Base-by-base conservation (phyloP, 35 echinoderm and acorn worm species). In the Diadema setosum region DNA sequence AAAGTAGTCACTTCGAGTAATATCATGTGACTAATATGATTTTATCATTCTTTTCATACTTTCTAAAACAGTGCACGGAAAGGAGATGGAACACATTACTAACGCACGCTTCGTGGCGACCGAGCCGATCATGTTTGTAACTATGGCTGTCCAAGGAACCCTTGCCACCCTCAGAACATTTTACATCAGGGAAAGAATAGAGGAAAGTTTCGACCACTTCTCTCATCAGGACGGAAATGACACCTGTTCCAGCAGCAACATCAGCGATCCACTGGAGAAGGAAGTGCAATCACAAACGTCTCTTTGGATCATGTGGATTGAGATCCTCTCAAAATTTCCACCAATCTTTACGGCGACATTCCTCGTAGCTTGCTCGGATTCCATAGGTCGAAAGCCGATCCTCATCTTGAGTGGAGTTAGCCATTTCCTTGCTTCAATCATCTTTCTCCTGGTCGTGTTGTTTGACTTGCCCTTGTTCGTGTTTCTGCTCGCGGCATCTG, bases 221-320 rank as follows among this genome's bases (percentile, higher is more conserved):
- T n/a, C n/a, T n/a, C n/a, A n/a, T n/a, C n/a, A n/a, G n/a, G n/a
- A n/a, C n/a, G n/a, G n/a, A 52, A 52, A n/a, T 11, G 48, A 52
- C 48, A 52, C 9, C 48, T 52, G 48, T n/a, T 52, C 48, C 9
- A 11, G 9, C 9, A n/a, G n/a, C 48, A 52, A 52, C 48, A n/a
- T 25, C 33, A 76, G 65, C 43, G 58, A 36, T 18, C 18, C 42
- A 18, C 74, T 36, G 65, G 18, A 87, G 69, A n/a, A 46, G 42
- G 27, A 17, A 39, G 78, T 87, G 30, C 58, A 87, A 32, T 75
- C 85, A 5, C 42, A 87, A 35, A 87, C 85, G 21, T 64, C 85
- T n/a, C 24, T 76, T 30, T 87, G 85, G 85, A 50, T 87, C 42
- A 42, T 75, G 27, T 87, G 69, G 41, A 46, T 87, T 31, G 69